phyloP scores from a whole-genome alignment of 2,888 invertebrate species.

The Argyresthia goedartella region DNA sequence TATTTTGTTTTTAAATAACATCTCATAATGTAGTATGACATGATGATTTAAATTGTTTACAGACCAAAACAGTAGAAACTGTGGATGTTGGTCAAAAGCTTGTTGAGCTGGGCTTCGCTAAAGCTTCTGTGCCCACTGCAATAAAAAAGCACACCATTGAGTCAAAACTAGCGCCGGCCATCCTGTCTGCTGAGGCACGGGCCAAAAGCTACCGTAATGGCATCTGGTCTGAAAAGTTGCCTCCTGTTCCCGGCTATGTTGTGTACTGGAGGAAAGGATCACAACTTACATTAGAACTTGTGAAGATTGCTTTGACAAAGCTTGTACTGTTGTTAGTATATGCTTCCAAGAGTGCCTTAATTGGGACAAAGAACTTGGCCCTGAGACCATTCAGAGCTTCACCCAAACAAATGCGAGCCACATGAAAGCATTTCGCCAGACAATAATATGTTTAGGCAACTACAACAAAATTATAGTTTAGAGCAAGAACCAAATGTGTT shows the following conservation, averaged over 20 bases:
- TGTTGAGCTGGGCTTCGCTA: conserved; percentile 61
- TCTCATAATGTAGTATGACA: no score
- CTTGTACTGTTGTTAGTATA: conserved; percentile 27
- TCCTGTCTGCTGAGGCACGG: conserved; percentile 47
- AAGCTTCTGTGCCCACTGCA: conserved; percentile 37
- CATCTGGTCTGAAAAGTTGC: conserved; percentile 56
- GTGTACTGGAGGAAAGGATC: conserved; percentile 50
- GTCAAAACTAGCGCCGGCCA: conserved; percentile 41
- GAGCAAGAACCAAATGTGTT: conserved; percentile 27
- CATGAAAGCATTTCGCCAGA: conserved; percentile 38
- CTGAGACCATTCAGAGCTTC: conserved; percentile 33
- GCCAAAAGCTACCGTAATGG: conserved; percentile 52
- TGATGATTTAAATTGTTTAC: background rate
- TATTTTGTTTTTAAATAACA: background rate
- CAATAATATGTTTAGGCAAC: background rate
- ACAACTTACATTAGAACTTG: conserved; percentile 24
- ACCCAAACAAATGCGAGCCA: conserved; percentile 42
- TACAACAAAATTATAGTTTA: background rate
- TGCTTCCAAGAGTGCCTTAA: conserved; percentile 34
- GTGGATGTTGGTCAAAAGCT: conserved; percentile 56
- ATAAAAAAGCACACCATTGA: conserved; percentile 49
- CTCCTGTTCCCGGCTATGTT: conserved; percentile 46
- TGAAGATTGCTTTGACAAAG: conserved; percentile 30
- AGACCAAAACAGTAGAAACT: conserved; percentile 39
- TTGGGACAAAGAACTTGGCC: conserved; percentile 38